These are phyloP conservation scores for Leuciscus waleckii DNA, from an alignment of 2,797 vertebrate species.

Conservation along the genomic window DNA sequence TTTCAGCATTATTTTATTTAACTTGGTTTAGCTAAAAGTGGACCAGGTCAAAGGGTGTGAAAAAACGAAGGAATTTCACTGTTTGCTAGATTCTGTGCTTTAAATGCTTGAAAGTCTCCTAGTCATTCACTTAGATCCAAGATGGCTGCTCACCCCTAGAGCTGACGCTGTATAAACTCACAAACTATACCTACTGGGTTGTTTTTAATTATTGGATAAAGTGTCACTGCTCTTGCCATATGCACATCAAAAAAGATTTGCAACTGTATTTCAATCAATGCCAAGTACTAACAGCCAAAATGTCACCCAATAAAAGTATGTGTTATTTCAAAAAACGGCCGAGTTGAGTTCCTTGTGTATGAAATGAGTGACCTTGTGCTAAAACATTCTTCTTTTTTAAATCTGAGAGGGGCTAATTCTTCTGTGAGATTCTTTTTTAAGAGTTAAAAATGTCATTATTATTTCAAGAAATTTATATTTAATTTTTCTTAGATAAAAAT, in stretches of 20 bases:
- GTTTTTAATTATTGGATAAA: conserved; percentile 53
- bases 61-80: conserved; percentile 38
- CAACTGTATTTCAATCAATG: conserved; percentile 70
- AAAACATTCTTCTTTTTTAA: background rate
- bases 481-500: background rate
- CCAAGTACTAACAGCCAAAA: conserved; percentile 72
- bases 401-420: background rate
- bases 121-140: conserved; percentile 15
- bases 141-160: conserved; percentile 49
- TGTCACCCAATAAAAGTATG: conserved; percentile 77
- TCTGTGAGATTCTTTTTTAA: background rate
- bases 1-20: conserved; percentile 51
- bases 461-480: background rate
- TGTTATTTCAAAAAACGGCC: conserved; percentile 72
- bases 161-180: conserved; percentile 40
- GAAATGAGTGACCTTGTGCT: conserved; percentile 13
- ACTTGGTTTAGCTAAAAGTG: conserved; percentile 59
- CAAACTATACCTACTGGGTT: conserved; percentile 19
- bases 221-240: conserved; percentile 64
- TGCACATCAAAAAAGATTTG: conserved; percentile 64
- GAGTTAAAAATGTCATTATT: background rate
- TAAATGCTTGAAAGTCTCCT: conserved; percentile 48
- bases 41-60: background rate
- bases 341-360: background rate
- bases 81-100: conserved; percentile 61